A percentile compares a stretch with the other conserved stretches of the same genome.
Conservation (phyloP, 2,888 invertebrate species). For the Heteromyza rotundicornis region DNA sequence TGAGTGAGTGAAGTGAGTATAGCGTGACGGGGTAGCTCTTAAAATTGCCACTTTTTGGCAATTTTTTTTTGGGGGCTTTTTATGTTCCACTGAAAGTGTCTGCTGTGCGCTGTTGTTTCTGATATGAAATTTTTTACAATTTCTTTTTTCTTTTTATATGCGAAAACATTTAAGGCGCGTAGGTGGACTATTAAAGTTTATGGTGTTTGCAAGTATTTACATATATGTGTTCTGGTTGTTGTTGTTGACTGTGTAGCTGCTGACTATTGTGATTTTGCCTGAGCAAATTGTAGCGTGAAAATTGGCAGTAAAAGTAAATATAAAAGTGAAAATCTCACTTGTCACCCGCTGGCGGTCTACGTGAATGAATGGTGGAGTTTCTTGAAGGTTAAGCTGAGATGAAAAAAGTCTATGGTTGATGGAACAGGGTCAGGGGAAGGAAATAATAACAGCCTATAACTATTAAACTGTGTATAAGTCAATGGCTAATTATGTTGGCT, state of each 20-base stretch:
- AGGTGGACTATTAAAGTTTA: not conserved
- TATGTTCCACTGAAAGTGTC: not conserved
- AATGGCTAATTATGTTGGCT: too few relatives aligned
- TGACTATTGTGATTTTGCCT: constrained; percentile 3
- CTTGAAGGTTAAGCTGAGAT: not conserved
- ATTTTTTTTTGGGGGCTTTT: too few relatives aligned
- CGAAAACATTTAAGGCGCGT: not conserved
- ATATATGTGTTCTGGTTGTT: constrained; percentile 22
- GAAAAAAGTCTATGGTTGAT: not conserved
- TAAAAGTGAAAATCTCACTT: too few relatives aligned
- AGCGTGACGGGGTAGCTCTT: not conserved
- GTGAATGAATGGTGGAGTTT: too few relatives aligned
- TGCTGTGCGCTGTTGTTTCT: not conserved
- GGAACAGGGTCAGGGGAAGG: too few relatives aligned
- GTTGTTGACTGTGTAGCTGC: too few relatives aligned
- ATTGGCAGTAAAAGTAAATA: not conserved
- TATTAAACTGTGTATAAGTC: too few relatives aligned
- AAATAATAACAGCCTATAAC: not conserved
- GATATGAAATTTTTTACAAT: too few relatives aligned
- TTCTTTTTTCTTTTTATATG: too few relatives aligned
- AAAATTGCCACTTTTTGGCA: not conserved
- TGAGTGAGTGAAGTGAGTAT: too few relatives aligned
- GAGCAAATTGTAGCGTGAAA: not conserved
- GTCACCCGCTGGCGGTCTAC: too few relatives aligned
- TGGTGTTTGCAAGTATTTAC: not conserved